phyloP scores from a whole-genome alignment of 2,888 invertebrate genomes.

The Polyommatus iphigenia region DNA sequence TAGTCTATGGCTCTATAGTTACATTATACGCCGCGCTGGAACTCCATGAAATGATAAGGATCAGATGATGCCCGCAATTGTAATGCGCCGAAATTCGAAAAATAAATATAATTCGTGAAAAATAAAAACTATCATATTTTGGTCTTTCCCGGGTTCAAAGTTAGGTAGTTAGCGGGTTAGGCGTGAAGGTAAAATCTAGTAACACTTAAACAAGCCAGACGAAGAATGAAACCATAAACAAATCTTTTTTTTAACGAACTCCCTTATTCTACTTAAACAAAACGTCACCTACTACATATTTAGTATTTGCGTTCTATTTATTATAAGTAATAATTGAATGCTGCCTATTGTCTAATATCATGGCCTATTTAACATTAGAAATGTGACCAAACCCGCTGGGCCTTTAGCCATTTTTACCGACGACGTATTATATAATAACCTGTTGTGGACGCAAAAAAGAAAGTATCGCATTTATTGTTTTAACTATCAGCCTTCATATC shows the following conservation, averaged over 20 bases:
- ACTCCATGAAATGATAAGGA: too few species aligned
- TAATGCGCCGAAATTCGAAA: too few species aligned
- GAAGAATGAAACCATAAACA: too few species aligned
- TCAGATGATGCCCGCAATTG: too few species aligned
- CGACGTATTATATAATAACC: slow-evolving; percentile 23
- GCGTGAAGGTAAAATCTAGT: too few species aligned
- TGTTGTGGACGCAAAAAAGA: slow-evolving; percentile 8
- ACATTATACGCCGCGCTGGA: too few species aligned
- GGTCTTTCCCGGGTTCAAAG: too few species aligned
- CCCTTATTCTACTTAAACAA: not conserved
- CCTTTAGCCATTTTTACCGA: not conserved
- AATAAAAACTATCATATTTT: too few species aligned
- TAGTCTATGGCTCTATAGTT: not conserved
- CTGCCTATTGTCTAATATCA: slow-evolving; percentile 26
- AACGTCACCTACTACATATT: not conserved
- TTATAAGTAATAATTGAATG: slow-evolving; percentile 8
- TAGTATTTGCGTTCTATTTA: slow-evolving; percentile 14
- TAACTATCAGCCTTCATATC: not conserved
- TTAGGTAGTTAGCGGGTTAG: too few species aligned
- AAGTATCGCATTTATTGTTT: slow-evolving; percentile 5
- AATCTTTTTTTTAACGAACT: not conserved
- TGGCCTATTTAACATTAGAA: slow-evolving; percentile 23
- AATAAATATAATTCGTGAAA: too few species aligned
- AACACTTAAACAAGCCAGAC: too few species aligned
- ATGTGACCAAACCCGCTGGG: slow-evolving; percentile 19